Conservation (phyloP, 2,113 vertebrate genomes). For the Toxotes chatareus region DNA sequence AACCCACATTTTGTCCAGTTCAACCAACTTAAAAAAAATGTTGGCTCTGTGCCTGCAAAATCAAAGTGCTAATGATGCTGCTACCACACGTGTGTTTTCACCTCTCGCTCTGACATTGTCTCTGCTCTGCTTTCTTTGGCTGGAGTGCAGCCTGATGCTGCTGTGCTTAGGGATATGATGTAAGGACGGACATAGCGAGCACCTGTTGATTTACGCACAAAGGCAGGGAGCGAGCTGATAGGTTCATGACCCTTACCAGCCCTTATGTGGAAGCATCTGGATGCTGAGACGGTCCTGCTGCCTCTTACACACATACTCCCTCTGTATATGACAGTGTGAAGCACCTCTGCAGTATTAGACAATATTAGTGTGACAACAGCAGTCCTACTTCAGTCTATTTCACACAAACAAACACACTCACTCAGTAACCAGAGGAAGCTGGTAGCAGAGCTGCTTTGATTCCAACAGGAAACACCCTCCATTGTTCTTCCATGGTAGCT, state of each 20-base stretch:
- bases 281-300: not conserved
- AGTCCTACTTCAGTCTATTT: not conserved
- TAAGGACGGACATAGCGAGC: constrained; percentile 58
- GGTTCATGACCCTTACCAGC: constrained; percentile 53
- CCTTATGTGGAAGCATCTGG: constrained; percentile 36
- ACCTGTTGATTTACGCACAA: constrained; percentile 73
- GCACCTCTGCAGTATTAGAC: not conserved
- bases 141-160: not conserved
- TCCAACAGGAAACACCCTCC: constrained; percentile 79
- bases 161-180: constrained; percentile 58
- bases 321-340: not conserved
- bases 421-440: constrained; percentile 75
- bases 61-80: constrained; percentile 1
- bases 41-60: constrained; percentile 3
- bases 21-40: not conserved
- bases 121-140: constrained; percentile 71
- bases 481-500: constrained; percentile 76
- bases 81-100: constrained; percentile 35
- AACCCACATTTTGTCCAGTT: not conserved
- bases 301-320: constrained; percentile 9
- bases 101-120: constrained; percentile 64
- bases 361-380: not conserved
- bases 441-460: constrained; percentile 65
- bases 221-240: constrained; percentile 25
- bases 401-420: constrained; percentile 22